Evolutionary conservation across 1,140 invertebrate species (phyloP).

Genomic region (Leptoteleia sp.): DNA sequence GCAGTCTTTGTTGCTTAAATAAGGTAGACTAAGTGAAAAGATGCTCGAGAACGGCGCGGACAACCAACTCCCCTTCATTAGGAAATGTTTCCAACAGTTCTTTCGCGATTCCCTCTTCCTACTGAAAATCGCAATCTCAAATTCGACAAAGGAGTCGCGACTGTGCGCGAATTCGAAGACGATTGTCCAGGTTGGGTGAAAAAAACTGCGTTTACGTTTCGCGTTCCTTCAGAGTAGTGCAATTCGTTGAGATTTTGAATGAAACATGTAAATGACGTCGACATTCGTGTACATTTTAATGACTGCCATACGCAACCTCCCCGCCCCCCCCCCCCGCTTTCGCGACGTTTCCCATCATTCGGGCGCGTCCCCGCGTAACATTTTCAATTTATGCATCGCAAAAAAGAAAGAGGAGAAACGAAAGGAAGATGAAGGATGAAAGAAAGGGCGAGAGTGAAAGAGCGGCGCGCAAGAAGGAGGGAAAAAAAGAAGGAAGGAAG

Average conservation of each 20-base stretch:
- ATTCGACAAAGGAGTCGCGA: slow-evolving; percentile 15
- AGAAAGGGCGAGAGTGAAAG: no score
- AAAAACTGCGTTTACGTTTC: slow-evolving; percentile 27
- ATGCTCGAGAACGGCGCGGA: slow-evolving; percentile 5
- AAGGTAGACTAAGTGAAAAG: no score
- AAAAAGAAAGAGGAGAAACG: no score
- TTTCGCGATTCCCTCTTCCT: slow-evolving; percentile 2
- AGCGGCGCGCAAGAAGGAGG: background rate
- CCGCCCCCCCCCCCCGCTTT: no score
- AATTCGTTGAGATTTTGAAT: slow-evolving; percentile 16
- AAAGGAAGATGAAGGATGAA: no score
- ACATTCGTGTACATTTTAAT: slow-evolving; percentile 27
- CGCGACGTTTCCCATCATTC: slow-evolving; percentile 17
- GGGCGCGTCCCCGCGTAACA: slow-evolving; percentile 3
- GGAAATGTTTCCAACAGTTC: background rate
- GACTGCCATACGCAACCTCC: slow-evolving; percentile 13
- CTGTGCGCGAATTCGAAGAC: slow-evolving; percentile 4
- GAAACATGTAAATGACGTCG: slow-evolving; percentile 35
- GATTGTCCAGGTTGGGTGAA: slow-evolving; percentile 14
- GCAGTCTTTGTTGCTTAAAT: no score
- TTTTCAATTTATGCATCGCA: slow-evolving; percentile 44
- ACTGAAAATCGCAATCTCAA: no score
- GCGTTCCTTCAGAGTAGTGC: slow-evolving; percentile 12
- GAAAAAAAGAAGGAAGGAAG: no score
- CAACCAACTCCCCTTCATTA: background rate